Percentiles rank a stretch among this genome's conserved stretches.
These are phyloP conservation scores for Varroa destructor DNA, from an alignment of 1,140 invertebrate genomes.

Conservation along the genomic window DNA sequence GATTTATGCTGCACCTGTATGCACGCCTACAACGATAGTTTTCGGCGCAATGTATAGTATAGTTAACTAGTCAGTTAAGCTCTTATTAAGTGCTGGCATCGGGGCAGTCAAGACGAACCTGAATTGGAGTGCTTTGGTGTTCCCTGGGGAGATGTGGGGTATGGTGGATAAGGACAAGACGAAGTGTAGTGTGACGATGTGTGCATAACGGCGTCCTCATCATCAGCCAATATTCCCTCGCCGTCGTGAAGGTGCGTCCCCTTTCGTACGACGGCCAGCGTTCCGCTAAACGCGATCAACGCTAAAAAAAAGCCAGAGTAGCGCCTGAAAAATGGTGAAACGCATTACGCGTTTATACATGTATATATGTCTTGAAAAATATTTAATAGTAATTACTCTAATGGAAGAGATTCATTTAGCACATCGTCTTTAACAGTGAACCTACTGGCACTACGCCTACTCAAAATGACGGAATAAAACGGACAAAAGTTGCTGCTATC, in stretches of 20 bases:
- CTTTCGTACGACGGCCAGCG: conserved; percentile 8
- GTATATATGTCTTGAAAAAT: too few species aligned
- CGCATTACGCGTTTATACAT: not conserved
- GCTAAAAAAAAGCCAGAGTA: conserved; percentile 26
- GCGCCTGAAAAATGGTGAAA: not conserved
- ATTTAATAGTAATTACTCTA: too few species aligned
- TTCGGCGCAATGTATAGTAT: too few species aligned
- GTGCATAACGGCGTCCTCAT: conserved; percentile 17
- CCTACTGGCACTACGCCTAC: too few species aligned
- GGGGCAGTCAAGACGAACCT: not conserved
- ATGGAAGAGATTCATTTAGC: too few species aligned
- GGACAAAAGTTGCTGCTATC: too few species aligned
- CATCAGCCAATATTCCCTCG: conserved; percentile 17
- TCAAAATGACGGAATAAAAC: too few species aligned
- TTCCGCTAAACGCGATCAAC: conserved; percentile 16
- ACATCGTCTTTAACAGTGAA: too few species aligned
- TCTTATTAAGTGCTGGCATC: too few species aligned
- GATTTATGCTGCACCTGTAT: too few species aligned
- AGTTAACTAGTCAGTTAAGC: too few species aligned
- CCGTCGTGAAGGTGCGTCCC: conserved; percentile 16
- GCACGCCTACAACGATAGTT: too few species aligned
- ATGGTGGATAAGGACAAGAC: not conserved
- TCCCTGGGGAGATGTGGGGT: conserved; percentile 2
- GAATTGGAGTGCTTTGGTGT: conserved; percentile 8
- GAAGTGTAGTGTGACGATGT: not conserved